These are phyloP conservation scores for Amblyraja radiata DNA, from an alignment of 2,797 vertebrate genomes.

Conservation along the genomic window DNA sequence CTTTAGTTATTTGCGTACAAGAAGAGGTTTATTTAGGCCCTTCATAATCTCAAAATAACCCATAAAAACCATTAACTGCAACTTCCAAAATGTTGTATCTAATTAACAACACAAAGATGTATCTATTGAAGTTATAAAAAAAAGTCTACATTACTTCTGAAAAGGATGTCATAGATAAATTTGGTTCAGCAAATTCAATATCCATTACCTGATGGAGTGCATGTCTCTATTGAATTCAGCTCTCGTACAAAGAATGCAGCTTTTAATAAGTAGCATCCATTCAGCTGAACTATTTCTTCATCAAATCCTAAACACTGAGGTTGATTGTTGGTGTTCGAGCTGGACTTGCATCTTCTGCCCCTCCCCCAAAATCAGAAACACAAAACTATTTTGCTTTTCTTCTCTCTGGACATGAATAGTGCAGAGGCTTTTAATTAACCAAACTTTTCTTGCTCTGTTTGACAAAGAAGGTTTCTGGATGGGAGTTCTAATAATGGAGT, in stretches of 20 bases:
- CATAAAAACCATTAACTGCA: neutral
- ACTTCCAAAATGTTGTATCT: constrained; percentile 13
- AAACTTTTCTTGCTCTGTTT: constrained; percentile 48
- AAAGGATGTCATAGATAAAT: constrained; percentile 35
- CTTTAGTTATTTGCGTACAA: neutral
- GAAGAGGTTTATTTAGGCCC: neutral
- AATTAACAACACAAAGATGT: constrained; percentile 12
- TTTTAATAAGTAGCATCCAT: constrained; percentile 45
- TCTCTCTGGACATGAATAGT: constrained; percentile 45
- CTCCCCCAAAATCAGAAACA: constrained; percentile 48
- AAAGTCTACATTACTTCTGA: constrained; percentile 32
- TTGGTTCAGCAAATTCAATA: constrained; percentile 33
- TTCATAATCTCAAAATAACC: constrained; percentile 15
- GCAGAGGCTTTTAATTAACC: constrained; percentile 53
- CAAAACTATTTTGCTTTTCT: constrained; percentile 42
- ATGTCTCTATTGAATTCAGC: constrained; percentile 44
- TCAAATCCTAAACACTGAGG: constrained; percentile 47
- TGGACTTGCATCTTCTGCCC: constrained; percentile 45
- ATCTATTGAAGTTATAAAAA: constrained; percentile 33
- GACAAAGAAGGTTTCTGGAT: constrained; percentile 47
- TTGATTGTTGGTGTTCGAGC: constrained; percentile 48
- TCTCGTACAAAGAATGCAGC: constrained; percentile 50
- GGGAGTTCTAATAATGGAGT: constrained; percentile 41
- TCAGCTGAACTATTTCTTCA: constrained; percentile 47
- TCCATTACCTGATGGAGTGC: constrained; percentile 37